Base-by-base conservation (phyloP, 2,888 invertebrate genomes). In the Pocota personata region DNA sequence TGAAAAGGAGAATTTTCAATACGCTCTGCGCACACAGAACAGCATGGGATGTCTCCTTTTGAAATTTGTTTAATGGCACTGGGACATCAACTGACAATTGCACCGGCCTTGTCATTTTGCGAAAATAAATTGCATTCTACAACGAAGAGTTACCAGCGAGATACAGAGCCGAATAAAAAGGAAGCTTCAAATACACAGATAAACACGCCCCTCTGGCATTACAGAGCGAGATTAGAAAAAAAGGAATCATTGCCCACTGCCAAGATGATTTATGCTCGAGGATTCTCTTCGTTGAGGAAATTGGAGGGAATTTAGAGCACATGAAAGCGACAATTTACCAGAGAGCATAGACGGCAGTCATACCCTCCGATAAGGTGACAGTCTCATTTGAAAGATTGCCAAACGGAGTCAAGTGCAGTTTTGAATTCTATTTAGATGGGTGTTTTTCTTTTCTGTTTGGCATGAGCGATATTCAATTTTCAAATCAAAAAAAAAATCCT, bases 351-450 rank as follows among this genome's bases (percentile, higher is more conserved):
- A 71, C 79, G 75, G 80, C 50, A 71, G 75, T 75, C 84, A 76
- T 71, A 64, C 80, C 50, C 76, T 60, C 72, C 43, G 86, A 86
- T 86, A 86, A 76, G 71, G 75, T 86, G 84, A 82, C 83, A 84
- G 79, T 73, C 57, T 62, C 80, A 72, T 80, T 84, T 83, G 83
- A 83, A 79, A 75, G 87, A 79, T 83, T 87, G 79, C 76, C 90
- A 90, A 90, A 72, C 30, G 80, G 66, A 76, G 71, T 72, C 82
- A 76, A 82, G 76, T 86, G 76, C 64, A 75, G 43, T 27, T 64
- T 48, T 27, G 27, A 62, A 14, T 14, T 73, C 24, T 48, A 43
- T 79, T 24, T 50, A 30, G 7, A 27, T 50, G 66, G n/a, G 10
- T 21, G 62, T 14, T 27, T n/a, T 46, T 19, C 16, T 16, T 57